phyloP scores from a whole-genome alignment of 2,113 vertebrate genomes.

The Microtus richardsoni region DNA sequence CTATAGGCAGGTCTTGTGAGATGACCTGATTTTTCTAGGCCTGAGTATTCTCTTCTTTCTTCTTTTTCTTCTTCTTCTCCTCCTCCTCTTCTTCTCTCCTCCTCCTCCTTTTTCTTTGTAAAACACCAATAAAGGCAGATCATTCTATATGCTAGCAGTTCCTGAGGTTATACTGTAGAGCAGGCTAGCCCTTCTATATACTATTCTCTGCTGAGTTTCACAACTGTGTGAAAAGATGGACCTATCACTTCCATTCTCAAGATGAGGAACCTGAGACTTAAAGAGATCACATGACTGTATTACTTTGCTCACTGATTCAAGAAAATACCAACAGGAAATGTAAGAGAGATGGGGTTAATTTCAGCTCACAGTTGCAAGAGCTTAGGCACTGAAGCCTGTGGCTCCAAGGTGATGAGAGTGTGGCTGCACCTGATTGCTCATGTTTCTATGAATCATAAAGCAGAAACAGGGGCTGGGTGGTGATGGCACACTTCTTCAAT shows the following conservation, averaged over 20 bases:
- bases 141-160: neutral
- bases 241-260: neutral
- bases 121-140: neutral
- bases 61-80: neutral
- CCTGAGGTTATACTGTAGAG: neutral
- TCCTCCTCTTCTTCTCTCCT: too few relatives aligned
- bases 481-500: too few relatives aligned
- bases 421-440: neutral
- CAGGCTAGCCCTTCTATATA: neutral
- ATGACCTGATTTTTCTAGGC: neutral
- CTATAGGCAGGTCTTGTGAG: conserved; percentile 24
- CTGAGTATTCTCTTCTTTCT: neutral
- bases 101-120: neutral
- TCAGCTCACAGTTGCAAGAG: neutral
- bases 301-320: neutral
- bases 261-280: neutral
- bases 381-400: neutral
- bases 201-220: neutral
- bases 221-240: too few relatives aligned
- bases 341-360: neutral
- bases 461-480: neutral
- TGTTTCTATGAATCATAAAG: neutral
- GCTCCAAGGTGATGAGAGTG: neutral
- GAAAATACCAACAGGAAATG: neutral
- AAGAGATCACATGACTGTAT: neutral